Base-by-base conservation (phyloP, 2,888 invertebrate genomes). In the Ormyrus thymus region DNA sequence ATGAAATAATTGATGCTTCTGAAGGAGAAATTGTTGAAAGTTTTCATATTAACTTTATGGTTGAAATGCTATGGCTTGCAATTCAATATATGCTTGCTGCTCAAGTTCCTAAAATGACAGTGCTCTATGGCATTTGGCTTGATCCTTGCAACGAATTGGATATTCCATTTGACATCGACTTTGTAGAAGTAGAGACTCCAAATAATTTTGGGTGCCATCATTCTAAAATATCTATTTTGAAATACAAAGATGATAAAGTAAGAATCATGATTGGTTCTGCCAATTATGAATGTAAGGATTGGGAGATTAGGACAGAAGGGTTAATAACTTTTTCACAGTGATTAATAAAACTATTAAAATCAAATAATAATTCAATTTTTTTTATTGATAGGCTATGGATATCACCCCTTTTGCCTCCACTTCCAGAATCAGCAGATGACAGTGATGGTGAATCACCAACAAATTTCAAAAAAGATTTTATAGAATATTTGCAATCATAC, bases 261-360 rank as follows among this genome's bases (percentile, higher is more conserved):
- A 92, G 98, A 9, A 94, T 98, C 7, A 95, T 97, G 0, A 93
- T 98, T 50, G 96, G 96, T 0, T 98, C 98, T 0, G 97, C 98
- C 0, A 98, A 99, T 91, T 91, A 98, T 1, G 95, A 97, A 84
- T 92, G 94, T 46, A 94, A 95, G 81, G 98, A 98, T 90, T 99
- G 98, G 98, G 94, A 95, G 85, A 95, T 97, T 89, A 94, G 97
- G 84, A 97, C 97, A 0, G 98, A 98, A 90, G 98, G 97, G 93
- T 96, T 88, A 89, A 72, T 1, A 45, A 55, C 6, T 29, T 11
- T 48, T 53, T 59, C 29, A 29, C 51, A 46, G 15, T 71, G 3
- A 29, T 8, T 71, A 51, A 62, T 48, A 10, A 6, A n/a, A 5
- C 10, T 13, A 59, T 13, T 46, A 10, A 51, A 69, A 50, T 29